These are phyloP conservation scores for Akabosia matsudoensis DNA, from an alignment of 1,140 invertebrate species.

Conservation along the genomic window DNA sequence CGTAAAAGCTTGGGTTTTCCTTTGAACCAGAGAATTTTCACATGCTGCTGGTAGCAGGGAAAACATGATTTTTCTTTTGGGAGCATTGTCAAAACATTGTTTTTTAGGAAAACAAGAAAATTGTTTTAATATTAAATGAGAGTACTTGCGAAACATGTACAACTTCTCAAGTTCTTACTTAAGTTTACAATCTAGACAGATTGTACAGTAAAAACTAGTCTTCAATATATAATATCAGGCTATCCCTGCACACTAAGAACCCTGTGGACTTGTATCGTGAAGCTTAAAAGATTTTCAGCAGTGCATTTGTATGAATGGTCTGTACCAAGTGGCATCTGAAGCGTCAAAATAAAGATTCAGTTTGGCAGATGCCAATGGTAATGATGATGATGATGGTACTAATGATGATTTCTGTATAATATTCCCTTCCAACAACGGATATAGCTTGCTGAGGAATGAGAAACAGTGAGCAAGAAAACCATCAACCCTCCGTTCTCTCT, in stretches of 20 bases:
- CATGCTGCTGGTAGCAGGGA: too few species aligned
- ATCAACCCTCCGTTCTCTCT: background rate
- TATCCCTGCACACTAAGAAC: too few species aligned
- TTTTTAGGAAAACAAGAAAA: conserved; percentile 13
- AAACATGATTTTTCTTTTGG: conserved; percentile 24
- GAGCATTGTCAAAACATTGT: conserved; percentile 20
- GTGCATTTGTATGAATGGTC: conserved; percentile 9
- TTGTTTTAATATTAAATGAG: conserved; percentile 25
- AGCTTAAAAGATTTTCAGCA: conserved; percentile 19
- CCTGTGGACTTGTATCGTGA: too few species aligned
- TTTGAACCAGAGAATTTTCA: background rate
- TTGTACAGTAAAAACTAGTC: background rate
- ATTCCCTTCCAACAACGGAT: background rate
- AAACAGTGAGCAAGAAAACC: background rate
- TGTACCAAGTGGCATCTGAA: conserved; percentile 6
- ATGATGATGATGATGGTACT: background rate
- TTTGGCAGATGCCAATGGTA: conserved; percentile 20
- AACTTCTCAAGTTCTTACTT: background rate
- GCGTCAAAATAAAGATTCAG: conserved; percentile 25
- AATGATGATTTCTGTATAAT: conserved; percentile 10
- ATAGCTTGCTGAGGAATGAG: too few species aligned
- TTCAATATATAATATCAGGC: too few species aligned
- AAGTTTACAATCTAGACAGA: background rate
- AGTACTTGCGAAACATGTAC: conserved; percentile 10
- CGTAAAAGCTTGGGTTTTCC: background rate